Conservation (phyloP, 2,888 invertebrate species). For the Drosophila pseudotalamancana region DNA sequence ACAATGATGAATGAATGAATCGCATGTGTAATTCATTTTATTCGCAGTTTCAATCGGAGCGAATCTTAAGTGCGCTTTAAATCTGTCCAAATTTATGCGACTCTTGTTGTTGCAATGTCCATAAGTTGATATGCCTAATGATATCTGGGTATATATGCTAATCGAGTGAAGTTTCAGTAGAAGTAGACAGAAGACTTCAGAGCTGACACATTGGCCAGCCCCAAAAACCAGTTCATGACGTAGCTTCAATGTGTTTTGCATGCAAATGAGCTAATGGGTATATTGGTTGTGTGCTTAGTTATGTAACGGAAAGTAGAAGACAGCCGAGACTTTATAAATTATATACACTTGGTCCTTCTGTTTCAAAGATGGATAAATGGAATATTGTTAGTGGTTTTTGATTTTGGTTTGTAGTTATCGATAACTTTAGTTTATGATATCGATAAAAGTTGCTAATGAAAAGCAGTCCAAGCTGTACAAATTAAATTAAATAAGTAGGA, state of each 20-base stretch:
- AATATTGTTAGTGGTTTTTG: no score
- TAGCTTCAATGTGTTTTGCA: constrained; percentile 9
- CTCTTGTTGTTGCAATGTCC: constrained; percentile 42
- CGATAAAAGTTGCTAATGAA: no score
- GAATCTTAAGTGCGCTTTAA: constrained; percentile 58
- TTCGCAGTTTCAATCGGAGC: constrained; percentile 36
- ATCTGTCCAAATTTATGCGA: constrained; percentile 62
- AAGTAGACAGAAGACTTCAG: constrained; percentile 36
- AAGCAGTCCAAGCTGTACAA: no score
- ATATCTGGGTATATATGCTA: constrained; percentile 47
- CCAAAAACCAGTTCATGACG: constrained; percentile 69
- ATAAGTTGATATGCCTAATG: constrained; percentile 7
- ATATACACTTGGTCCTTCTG: no score
- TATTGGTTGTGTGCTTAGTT: neutral
- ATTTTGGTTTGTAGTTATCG: no score
- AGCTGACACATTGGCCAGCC: constrained; percentile 28
- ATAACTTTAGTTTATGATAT: no score
- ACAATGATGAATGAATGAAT: constrained; percentile 63
- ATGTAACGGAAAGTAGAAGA: neutral
- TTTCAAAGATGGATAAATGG: no score
- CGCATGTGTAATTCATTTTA: constrained; percentile 46
- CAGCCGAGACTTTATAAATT: no score
- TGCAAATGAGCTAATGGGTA: neutral
- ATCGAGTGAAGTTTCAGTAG: constrained; percentile 57
- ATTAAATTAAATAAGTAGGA: no score